Evolutionary conservation across 2,113 vertebrate genomes (phyloP), one percentile per base, ranked within the genome.

Genomic region (Tachysurus fulvidraco): DNA sequence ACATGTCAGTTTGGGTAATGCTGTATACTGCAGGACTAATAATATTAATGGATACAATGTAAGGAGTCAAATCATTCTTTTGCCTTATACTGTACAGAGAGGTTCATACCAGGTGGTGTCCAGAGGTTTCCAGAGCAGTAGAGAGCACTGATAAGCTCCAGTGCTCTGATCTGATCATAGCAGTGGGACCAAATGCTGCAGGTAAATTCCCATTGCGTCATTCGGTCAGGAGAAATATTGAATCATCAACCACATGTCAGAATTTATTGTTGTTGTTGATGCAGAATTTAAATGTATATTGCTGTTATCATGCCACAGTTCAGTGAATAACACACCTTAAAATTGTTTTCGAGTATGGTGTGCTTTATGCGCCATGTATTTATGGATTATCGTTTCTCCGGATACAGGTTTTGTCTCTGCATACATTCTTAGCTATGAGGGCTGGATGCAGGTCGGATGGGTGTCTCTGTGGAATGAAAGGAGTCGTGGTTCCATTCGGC

Each of bases 401-500:
- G 89, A 64, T 10, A 3, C 94, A 99, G 98, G 96, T 62, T 98
- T 99, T 85, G 81, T 98, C 86, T 97, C 97, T 0, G 96, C 96
- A 0, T 97, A 96, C 87, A 92, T 97, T 76, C 94, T 98, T 93
- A 94, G 93, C 90, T 96, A 95, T 23, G 92, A 94, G n/a, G 92
- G 88, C 83, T 99, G 98, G 98, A 95, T 95, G 17, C 89, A 94
- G 9, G 92, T 96, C 3, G 98, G 97, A 19, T 94, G 92, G 54
- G 93, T 94, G 30, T 95, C 94, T 21, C 89, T 96, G 64, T 98
- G 98, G 97, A 99, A 99, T 11, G 98, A 99, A 88, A 96, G 96
- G 94, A 97, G 94, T 83, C 90, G 91, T 13, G 92, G 95, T 7
- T 77, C 60, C 23, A 85, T 89, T 0, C 93, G 91, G n/a, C 83